phyloP scores from a whole-genome alignment of 2,797 vertebrate genomes.

The Crocidura indochinensis region DNA sequence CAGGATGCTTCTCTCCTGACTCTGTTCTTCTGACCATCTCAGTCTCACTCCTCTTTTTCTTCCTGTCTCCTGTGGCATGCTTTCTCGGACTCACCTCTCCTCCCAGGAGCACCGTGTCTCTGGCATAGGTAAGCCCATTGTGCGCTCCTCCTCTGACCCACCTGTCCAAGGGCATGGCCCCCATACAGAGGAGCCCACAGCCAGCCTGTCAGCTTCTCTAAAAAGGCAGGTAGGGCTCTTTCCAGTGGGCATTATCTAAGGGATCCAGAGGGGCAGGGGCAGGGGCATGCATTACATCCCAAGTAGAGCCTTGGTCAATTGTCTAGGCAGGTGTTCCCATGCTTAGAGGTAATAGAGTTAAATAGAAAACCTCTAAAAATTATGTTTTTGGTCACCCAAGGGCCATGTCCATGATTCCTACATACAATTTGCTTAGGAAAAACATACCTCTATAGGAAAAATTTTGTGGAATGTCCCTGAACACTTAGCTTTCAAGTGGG shows the following conservation, averaged over 20 bases:
- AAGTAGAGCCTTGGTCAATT: neutral
- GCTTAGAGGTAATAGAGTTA: too few species aligned
- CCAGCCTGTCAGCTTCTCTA: conserved; percentile 90
- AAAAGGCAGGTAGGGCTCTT: conserved; percentile 94
- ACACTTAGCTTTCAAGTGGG: neutral
- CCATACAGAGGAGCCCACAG: conserved; percentile 89
- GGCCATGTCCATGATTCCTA: neutral
- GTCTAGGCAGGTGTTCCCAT: neutral
- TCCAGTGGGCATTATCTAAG: conserved; percentile 6
- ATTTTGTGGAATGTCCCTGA: neutral
- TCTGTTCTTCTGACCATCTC: conserved; percentile 58
- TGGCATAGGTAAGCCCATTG: conserved; percentile 88
- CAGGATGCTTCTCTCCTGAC: conserved; percentile 65
- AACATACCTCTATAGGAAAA: neutral
- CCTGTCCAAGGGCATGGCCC: conserved; percentile 90
- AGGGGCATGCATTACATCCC: neutral
- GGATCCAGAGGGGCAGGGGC: conserved; percentile 42
- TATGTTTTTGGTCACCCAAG: neutral
- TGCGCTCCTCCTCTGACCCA: conserved; percentile 88
- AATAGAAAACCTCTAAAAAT: neutral
- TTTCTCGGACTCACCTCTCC: conserved; percentile 82
- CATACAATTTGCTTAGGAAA: neutral
- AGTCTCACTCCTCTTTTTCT: conserved; percentile 82
- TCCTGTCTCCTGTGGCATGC: conserved; percentile 77
- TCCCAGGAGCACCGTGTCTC: conserved; percentile 87